phyloP scores from a whole-genome alignment of 1,140 invertebrate species.

The Drosophila insularis region DNA sequence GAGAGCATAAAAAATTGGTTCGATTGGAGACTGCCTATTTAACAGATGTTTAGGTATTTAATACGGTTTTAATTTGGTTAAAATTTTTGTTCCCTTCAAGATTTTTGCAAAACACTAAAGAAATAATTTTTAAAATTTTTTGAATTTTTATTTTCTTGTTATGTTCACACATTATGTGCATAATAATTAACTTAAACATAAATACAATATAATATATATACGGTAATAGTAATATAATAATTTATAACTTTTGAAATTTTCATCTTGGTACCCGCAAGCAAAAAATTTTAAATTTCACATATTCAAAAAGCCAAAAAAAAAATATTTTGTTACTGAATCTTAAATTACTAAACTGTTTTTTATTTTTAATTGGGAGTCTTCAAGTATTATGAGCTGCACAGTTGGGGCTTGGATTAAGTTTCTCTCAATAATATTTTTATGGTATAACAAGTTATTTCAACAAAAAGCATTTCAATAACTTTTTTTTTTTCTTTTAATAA shows the following conservation, averaged over 20 bases:
- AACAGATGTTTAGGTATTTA: too few species aligned
- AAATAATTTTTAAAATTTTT: constrained; percentile 26
- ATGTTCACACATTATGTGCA: background rate
- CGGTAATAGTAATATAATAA: constrained; percentile 61
- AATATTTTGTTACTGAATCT: constrained; percentile 37
- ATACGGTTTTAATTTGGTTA: too few species aligned
- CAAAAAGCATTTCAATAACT: constrained; percentile 33
- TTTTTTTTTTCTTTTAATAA: constrained; percentile 8
- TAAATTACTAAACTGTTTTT: constrained; percentile 34
- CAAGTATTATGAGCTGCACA: constrained; percentile 47
- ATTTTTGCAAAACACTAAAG: background rate
- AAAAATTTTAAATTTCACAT: constrained; percentile 27
- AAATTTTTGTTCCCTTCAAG: background rate
- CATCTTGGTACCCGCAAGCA: constrained; percentile 63
- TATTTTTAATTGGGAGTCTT: constrained; percentile 17
- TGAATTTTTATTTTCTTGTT: constrained; percentile 44
- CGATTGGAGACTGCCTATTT: too few species aligned
- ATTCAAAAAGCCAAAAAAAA: constrained; percentile 38
- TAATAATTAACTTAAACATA: constrained; percentile 64
- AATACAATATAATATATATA: constrained; percentile 64
- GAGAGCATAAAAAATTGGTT: too few species aligned
- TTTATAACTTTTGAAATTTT: constrained; percentile 69
- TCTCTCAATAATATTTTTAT: constrained; percentile 6
- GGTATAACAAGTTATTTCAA: constrained; percentile 17
- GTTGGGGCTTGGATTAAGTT: constrained; percentile 24